Percentiles rank a stretch among this genome's conserved stretches.
These are phyloP conservation scores for Phania funesta DNA, from an alignment of 2,888 invertebrate genomes.

Conservation along the genomic window DNA sequence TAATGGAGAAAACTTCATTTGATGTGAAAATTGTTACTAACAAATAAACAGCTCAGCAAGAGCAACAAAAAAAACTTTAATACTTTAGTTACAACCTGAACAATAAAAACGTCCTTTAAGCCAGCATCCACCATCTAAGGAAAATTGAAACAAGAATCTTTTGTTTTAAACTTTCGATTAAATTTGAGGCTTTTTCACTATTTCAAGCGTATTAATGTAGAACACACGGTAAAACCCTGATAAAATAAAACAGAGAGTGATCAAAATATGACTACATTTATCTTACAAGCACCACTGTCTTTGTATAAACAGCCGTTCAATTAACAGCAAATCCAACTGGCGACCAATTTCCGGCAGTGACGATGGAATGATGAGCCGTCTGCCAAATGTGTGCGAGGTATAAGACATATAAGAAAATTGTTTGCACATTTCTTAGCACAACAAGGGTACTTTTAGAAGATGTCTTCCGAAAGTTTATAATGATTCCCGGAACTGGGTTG, in stretches of 20 bases:
- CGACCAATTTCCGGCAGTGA: no score
- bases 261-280: neutral
- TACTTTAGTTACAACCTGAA: conserved; percentile 21
- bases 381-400: no score
- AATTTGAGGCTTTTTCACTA: conserved; percentile 4
- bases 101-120: conserved; percentile 10
- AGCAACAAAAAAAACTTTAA: conserved; percentile 15
- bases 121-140: conserved; percentile 37
- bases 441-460: no score
- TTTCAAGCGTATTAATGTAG: neutral
- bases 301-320: no score
- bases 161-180: neutral
- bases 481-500: no score
- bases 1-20: conserved; percentile 57
- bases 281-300: no score
- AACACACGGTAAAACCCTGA: neutral
- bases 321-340: no score
- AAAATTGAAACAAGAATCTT: conserved; percentile 43
- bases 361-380: no score
- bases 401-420: no score
- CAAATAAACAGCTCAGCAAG: conserved; percentile 31
- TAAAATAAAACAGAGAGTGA: neutral
- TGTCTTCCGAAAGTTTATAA: no score
- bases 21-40: conserved; percentile 58
- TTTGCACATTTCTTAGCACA: no score